Base-by-base conservation (phyloP, 2,797 vertebrate genomes). In the Gouania willdenowi region DNA sequence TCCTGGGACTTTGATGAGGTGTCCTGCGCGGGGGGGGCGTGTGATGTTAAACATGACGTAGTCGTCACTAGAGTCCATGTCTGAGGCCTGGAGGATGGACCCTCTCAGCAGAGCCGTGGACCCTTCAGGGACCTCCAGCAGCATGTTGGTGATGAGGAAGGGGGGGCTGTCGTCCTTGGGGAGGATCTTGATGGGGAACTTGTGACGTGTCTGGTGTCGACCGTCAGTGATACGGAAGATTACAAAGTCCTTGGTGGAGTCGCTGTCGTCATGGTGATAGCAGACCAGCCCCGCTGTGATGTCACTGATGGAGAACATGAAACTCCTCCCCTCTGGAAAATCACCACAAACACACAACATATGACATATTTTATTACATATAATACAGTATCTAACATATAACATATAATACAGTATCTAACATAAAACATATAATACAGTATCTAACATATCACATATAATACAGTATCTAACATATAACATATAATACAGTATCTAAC, bases 151-250 rank as follows among this genome's bases (percentile, higher is more conserved):
- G 69, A 96, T 91, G 16, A 99, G 92, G 59, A 98, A 93, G 0
- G 97, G 97, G 1, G 97, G 91, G n/a, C 91, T 98, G 61, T 99
- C 97, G 13, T 98, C 97, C 44, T 98, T 98, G 4, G 97, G 95
- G 17, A 98, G 84, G 41, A 99, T 88, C 58, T 92, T 93, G 66
- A 99, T 91, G 22, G 97, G 94, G 79, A 99, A 93, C 41, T 93
- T 98, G 71, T 98, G 95, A 1, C 89, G 86, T 51, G 87, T 93
- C 59, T 93, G 95, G 71, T 99, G 93, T 4, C 4, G 51, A 0
- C 91, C 90, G 49, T 99, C 94, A 0, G 89, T 94, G 75, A 99
- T 94, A 31, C 95, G 88, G 53, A 98, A 94, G 41, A 92, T 68
- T 28, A 97, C 87, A 42, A 90, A 95, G 75, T 99, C 96, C 65